phyloP scores from a whole-genome alignment of 1,140 invertebrate genomes.

The Dinoponera quadriceps region DNA sequence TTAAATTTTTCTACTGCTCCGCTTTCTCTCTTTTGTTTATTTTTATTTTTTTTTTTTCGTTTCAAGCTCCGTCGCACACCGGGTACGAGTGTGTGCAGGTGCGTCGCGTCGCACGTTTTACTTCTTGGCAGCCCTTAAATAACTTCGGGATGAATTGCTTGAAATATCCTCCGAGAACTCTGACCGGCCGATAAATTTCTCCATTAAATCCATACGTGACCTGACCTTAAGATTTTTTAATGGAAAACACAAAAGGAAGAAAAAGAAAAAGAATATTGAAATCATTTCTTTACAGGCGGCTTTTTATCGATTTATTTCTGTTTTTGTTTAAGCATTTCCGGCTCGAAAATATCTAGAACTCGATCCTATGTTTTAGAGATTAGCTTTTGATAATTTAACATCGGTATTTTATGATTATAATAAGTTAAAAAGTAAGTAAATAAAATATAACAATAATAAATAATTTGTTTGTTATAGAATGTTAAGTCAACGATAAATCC shows the following conservation, averaged over 20 bases:
- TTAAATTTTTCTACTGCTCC: constrained; percentile 38
- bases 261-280: not conserved
- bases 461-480: not conserved
- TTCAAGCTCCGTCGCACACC: constrained; percentile 62
- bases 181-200: constrained; percentile 10
- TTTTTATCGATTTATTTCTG: not conserved
- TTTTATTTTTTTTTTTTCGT: not conserved
- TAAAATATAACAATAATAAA: not conserved
- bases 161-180: constrained; percentile 21
- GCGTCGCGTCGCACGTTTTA: constrained; percentile 3
- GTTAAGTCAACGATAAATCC: not conserved
- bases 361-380: too few species aligned
- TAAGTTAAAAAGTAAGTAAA: too few species aligned
- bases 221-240: not conserved
- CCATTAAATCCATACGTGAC: not conserved
- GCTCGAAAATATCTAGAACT: too few species aligned
- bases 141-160: constrained; percentile 19
- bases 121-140: constrained; percentile 26
- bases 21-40: not conserved
- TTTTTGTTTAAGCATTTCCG: too few species aligned
- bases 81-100: constrained; percentile 24
- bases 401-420: too few species aligned
- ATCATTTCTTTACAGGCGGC: not conserved
- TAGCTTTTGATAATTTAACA: too few species aligned
- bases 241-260: not conserved